These are phyloP conservation scores for Scomber colias DNA, from an alignment of 2,113 vertebrate species.

Conservation along the genomic window DNA sequence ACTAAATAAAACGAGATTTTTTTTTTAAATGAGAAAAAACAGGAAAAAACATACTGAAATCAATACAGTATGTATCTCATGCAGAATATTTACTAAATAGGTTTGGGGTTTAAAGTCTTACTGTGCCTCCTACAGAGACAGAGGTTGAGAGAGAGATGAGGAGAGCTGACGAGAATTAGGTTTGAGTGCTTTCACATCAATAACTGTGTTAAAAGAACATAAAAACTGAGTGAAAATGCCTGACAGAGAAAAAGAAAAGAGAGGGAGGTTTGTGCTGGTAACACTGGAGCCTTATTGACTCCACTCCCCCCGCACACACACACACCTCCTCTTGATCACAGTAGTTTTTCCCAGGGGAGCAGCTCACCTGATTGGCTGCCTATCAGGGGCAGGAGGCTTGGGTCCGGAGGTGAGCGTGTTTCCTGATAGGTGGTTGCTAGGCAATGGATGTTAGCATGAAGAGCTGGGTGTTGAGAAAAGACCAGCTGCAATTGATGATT, in stretches of 20 bases:
- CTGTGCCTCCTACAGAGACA: constrained; percentile 23
- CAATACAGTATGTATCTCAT: not conserved
- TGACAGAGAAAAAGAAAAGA: constrained; percentile 36
- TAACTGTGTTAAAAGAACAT: constrained; percentile 58
- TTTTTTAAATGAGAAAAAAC: not conserved
- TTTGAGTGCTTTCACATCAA: constrained; percentile 57
- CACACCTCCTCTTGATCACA: constrained; percentile 54
- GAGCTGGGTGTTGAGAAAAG: constrained; percentile 51
- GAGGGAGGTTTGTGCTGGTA: constrained; percentile 8
- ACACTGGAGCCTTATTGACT: constrained; percentile 56
- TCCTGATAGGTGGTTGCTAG: constrained; percentile 79
- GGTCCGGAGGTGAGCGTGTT: constrained; percentile 52
- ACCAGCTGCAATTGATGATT: constrained; percentile 55
- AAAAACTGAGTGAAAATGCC: constrained; percentile 43
- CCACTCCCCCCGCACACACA: not conserved
- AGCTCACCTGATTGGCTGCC: constrained; percentile 77
- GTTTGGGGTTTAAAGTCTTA: constrained; percentile 24
- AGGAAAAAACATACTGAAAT: not conserved
- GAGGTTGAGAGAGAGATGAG: constrained; percentile 17
- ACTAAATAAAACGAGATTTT: not conserved
- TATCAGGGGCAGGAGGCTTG: constrained; percentile 45
- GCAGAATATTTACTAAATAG: constrained; percentile 13
- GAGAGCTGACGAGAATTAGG: constrained; percentile 22
- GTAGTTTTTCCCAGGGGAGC: constrained; percentile 67
- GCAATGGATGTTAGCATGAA: constrained; percentile 61